Evolutionary conservation across 2,797 vertebrate species (phyloP), one percentile per base, ranked within the genome.

Genomic region (Myoxocephalus aenaeus): DNA sequence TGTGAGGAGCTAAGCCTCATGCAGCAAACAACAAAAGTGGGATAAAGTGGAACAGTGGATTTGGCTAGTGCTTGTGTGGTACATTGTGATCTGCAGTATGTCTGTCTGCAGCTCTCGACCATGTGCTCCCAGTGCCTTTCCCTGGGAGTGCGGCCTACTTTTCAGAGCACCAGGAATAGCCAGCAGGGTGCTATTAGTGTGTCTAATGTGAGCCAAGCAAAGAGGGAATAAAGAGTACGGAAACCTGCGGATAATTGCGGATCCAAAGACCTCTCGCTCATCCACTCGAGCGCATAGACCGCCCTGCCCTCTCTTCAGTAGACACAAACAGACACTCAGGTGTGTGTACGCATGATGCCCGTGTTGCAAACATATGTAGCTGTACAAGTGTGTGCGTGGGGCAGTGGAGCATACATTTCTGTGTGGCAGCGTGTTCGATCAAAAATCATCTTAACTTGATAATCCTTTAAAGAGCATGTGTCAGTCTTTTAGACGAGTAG

Each of bases 91-190:
- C 87, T 85, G 87, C 86, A 65, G 80, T 50, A 64, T 69, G 77
- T 86, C 90, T 86, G 88, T 86, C 82, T 90, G 81, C 84, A 58
- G 73, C 85, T 59, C 75, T 79, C 62, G 85, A 73, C 84, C 78
- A 70, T 86, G 86, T 81, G 86, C 88, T 89, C 70, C 71, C 68
- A 59, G 79, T 92, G 88, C 90, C 88, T 92, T 93, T 96, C 94
- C 94, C 94, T 87, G 87, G 83, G 94, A 94, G 93, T 90, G 85
- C 83, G 90, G 92, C 94, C 95, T 94, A 95, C 88, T 95, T 96
- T 91, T 67, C 62, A 70, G 85, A 82, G 85, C 85, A 91, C 93
- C 93, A 92, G 92, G 93, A 96, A 95, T 96, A 95, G 94, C 92
- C 90, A 64, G 69, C 77, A 79, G 88, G 87, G 81, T 86, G 89